Base-by-base conservation (phyloP, 2,113 vertebrate species). In the Tonatia bakeri region DNA sequence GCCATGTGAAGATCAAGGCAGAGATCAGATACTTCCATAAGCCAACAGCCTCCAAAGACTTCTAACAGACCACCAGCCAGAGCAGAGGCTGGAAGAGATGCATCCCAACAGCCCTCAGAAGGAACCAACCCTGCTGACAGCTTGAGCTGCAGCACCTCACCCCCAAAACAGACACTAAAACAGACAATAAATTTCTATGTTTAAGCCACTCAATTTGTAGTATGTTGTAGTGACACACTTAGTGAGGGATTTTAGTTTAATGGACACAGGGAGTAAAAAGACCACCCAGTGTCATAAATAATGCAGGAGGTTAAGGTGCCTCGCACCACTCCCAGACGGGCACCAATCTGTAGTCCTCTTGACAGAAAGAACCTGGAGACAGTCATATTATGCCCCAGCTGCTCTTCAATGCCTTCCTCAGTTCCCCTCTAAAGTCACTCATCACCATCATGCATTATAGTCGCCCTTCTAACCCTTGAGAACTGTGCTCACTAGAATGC, bases 181-280 rank as follows among this genome's bases (percentile, higher is more conserved):
- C 1, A 12, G 33, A 91, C 5, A 15, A 31, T 16, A 69, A 45
- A 11, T 54, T 4, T 47, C 77, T 79, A 52, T 28, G 38, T 79
- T 65, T 40, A 92, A 79, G 33, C 54, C 61, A 52, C 16, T 72
- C 45, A 20, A 12, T 88, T 88, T 73, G 54, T 19, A 24, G 9
- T 36, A 45, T 14, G 10, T 9, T 83, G n/a, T 70, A 50, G 64
- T 6, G 20, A 22, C 33, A 81, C 4, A 9, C 33, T 31, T 33
- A 76, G 38, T 40, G 76, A 61, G 45, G 92, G n/a, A 94, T 67
- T 91, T 94, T 45, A 91, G 16, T 14, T 28, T 87, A n/a, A 81
- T 17, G 75, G 43, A 20, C 12, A 4, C 85, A 33, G 36, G 50
- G 33, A 59, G 7, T 43, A 52, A 73, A 31, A 19, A 91, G 52